Evolutionary conservation across 1,140 invertebrate species (phyloP).

Genomic region (Pseudomyrmex concolor): DNA sequence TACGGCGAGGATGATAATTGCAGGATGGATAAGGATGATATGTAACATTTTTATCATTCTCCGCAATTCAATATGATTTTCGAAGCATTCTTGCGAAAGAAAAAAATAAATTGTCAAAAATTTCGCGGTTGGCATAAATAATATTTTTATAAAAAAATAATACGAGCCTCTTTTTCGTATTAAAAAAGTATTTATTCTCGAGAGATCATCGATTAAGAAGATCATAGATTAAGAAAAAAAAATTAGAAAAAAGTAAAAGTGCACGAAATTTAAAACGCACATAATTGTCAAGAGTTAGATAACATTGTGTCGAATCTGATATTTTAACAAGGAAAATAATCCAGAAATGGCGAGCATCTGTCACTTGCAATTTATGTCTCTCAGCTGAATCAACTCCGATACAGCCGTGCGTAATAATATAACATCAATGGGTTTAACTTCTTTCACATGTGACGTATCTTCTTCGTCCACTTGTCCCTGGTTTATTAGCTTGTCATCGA

Average conservation of each 20-base stretch:
- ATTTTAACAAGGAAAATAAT: no score
- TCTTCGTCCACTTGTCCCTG: slow-evolving; percentile 22
- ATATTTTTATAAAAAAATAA: no score
- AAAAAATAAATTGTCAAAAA: background rate
- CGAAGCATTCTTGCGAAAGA: background rate
- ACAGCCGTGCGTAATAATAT: background rate
- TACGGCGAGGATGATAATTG: slow-evolving; percentile 21
- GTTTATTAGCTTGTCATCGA: slow-evolving; percentile 43
- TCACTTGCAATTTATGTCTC: background rate
- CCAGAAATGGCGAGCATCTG: background rate
- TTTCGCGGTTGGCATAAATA: background rate
- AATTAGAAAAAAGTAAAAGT: no score
- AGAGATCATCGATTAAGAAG: background rate
- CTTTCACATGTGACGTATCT: slow-evolving; percentile 42
- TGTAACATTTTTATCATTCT: slow-evolving; percentile 33
- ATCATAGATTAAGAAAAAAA: background rate
- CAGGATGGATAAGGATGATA: slow-evolving; percentile 7
- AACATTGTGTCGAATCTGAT: no score
- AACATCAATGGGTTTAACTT: slow-evolving; percentile 22
- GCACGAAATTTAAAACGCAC: no score
- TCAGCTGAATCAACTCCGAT: background rate
- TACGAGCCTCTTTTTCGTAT: background rate
- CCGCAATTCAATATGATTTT: background rate
- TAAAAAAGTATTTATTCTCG: background rate
- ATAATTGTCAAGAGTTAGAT: no score